A percentile compares a stretch with the other conserved stretches of the same genome.
These are phyloP conservation scores for Zoanthus solanderi DNA, from an alignment of 92 coral and sea anemone genomes.

Conservation along the genomic window DNA sequence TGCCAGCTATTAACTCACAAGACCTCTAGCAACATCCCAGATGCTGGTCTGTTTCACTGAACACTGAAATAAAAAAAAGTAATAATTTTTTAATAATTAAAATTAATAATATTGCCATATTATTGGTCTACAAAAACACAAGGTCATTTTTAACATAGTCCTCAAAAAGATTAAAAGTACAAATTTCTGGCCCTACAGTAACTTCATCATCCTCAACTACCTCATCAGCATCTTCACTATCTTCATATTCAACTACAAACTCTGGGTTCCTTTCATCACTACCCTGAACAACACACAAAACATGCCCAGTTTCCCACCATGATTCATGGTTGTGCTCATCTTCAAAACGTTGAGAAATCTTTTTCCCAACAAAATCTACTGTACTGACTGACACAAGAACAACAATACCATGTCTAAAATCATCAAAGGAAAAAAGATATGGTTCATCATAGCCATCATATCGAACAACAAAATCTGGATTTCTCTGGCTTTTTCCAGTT, in stretches of 20 bases:
- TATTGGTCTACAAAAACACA: conserved; percentile 25
- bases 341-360: conserved; percentile 51
- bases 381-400: conserved; percentile 21
- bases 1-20: conserved; percentile 55
- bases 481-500: conserved; percentile 45
- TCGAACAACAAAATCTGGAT: conserved; percentile 49
- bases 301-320: conserved; percentile 60
- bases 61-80: conserved; percentile 39
- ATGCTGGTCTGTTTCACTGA: conserved; percentile 52
- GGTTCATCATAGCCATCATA: conserved; percentile 58
- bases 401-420: conserved; percentile 33
- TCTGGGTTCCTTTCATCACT: conserved; percentile 49
- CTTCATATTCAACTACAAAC: conserved; percentile 45
- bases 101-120: not conserved
- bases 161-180: conserved; percentile 48
- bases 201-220: not conserved
- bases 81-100: not conserved
- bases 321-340: conserved; percentile 53
- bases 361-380: conserved; percentile 41
- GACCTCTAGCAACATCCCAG: conserved; percentile 52
- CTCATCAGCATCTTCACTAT: conserved; percentile 16
- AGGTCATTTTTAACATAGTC: conserved; percentile 36
- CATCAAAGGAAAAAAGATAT: conserved; percentile 49
- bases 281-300: conserved; percentile 26
- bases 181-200: conserved; percentile 40